phyloP scores from a whole-genome alignment of 2,888 invertebrate species.

The Toxonevra muliebris region DNA sequence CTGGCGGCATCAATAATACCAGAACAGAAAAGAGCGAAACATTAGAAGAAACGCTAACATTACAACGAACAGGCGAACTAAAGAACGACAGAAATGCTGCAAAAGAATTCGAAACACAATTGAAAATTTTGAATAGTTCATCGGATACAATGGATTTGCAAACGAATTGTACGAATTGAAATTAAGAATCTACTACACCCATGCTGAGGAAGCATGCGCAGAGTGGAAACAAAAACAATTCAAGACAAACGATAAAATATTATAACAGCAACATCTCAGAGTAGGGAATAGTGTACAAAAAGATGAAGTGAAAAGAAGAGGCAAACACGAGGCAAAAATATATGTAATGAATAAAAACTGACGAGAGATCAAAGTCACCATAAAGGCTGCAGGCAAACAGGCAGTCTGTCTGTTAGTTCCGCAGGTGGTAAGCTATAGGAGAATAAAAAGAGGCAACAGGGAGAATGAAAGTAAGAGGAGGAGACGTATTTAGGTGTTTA shows the following conservation, averaged over 20 bases:
- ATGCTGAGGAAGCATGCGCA: slow-evolving; percentile 32
- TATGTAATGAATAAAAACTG: background rate
- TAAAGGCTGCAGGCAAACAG: background rate
- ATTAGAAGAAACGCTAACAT: background rate
- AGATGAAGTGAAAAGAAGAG: background rate
- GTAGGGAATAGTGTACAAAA: background rate
- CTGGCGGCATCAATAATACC: no score
- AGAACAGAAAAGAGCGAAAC: background rate
- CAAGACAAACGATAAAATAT: background rate
- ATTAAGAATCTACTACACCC: slow-evolving; percentile 26
- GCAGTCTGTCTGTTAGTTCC: slow-evolving; percentile 4
- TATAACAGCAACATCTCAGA: background rate
- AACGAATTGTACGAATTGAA: slow-evolving; percentile 4
- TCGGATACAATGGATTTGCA: background rate
- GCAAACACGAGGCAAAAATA: no score
- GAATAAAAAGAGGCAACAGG: background rate
- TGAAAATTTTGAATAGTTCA: slow-evolving; percentile 8
- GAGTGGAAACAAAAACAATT: background rate
- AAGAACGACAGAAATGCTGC: background rate
- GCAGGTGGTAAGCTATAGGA: background rate
- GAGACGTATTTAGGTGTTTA: background rate
- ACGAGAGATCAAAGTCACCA: slow-evolving; percentile 7
- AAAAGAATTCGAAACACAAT: slow-evolving; percentile 9
- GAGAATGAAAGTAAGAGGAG: background rate
- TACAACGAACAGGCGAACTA: background rate